A percentile compares a stretch with the other conserved stretches of the same genome.
Evolutionary conservation across 2,888 invertebrate species (phyloP).

Genomic region (Spilosoma lubricipeda): DNA sequence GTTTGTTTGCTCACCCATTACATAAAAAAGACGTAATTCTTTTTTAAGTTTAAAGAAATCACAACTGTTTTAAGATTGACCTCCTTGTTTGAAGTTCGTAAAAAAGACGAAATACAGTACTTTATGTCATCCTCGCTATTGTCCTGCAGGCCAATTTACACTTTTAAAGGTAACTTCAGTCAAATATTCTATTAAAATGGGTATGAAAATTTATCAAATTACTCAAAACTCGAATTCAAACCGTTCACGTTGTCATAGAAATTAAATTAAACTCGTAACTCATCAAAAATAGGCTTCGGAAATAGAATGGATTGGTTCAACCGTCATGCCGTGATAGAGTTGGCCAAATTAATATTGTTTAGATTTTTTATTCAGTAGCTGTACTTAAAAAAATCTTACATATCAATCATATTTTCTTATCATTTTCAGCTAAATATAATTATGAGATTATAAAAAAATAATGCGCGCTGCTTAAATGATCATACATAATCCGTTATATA

Average conservation of each 20-base stretch:
- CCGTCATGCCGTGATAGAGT: not conserved
- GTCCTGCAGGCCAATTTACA: not conserved
- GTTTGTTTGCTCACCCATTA: too few relatives aligned
- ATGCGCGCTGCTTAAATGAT: too few relatives aligned
- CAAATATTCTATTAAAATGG: not conserved
- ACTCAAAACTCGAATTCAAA: not conserved
- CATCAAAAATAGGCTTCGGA: not conserved
- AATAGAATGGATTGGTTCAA: not conserved
- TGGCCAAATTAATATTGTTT: not conserved
- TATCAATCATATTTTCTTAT: not conserved
- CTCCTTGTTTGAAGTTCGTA: not conserved
- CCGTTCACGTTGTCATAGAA: not conserved
- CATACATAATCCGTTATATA: too few relatives aligned
- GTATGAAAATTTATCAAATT: not conserved
- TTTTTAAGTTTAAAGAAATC: not conserved
- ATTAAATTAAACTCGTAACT: not conserved
- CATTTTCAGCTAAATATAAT: too few relatives aligned
- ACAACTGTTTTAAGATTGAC: too few relatives aligned
- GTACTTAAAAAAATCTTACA: not conserved
- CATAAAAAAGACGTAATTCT: too few relatives aligned
- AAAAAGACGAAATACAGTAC: too few relatives aligned
- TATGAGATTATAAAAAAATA: too few relatives aligned
- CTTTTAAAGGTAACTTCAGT: not conserved
- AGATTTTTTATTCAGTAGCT: not conserved
- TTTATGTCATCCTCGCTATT: not conserved